Base-by-base conservation (phyloP, 2,113 vertebrate genomes). In the Cyprinodon variegatus region DNA sequence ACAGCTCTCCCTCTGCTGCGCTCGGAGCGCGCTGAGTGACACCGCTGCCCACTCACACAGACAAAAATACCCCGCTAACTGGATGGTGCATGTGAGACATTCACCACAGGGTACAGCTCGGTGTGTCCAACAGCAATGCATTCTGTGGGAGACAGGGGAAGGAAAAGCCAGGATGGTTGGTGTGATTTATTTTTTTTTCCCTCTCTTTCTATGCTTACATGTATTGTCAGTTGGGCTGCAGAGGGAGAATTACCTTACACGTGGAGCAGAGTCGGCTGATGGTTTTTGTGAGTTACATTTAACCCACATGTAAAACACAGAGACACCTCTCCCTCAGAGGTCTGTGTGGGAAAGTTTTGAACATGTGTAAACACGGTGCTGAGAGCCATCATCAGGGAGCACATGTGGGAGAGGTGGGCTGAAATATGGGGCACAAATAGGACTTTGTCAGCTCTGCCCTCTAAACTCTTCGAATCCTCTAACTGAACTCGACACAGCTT, bases 401-500 rank as follows among this genome's bases (percentile, higher is more conserved):
- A 84, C 90, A 89, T 91, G 90, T 92, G 86, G 87, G 84, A 87
- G 89, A 92, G 89, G 91, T 90, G 86, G 79, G 78, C 75, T 90
- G 86, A 88, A 88, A 83, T 89, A 86, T 89, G 86, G 81, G 50
- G 68, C 78, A 88, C 90, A 92, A 91, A 91, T 94, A 92, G 86
- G 76, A 89, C 88, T 89, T 81, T 72, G 80, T 90, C 86, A 87
- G 81, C 80, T 70, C 65, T 11, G 88, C 69, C 86, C 73, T 83
- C 76, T 71, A 68, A 85, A 69, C 79, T 86, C 84, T 77, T 88
- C 80, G 79, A 72, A 85, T 84, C 83, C 39, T 66, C 88, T 91
- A 89, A 94, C 90, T 94, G 86, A 91, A 90, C 66, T 74, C 89
- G 93, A 92, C 93, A 70, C 65, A 71, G 83, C 82, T 88, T 81